These are phyloP conservation scores for Falco peregrinus DNA, from an alignment of 2,797 vertebrate genomes.

Conservation along the genomic window DNA sequence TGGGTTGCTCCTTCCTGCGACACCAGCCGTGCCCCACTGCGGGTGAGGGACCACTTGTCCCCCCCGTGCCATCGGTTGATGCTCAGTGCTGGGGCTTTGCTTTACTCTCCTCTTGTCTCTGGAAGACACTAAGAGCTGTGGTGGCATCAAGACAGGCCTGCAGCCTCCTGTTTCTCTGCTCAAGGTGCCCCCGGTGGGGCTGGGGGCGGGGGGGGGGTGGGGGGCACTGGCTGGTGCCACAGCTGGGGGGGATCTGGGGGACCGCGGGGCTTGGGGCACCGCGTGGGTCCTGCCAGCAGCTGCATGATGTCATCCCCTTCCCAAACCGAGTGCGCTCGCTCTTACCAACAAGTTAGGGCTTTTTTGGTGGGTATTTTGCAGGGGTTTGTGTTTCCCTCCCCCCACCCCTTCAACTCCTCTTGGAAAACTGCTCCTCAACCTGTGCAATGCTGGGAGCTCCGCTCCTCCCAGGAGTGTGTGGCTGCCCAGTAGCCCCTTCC, in stretches of 20 bases:
- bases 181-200: background rate
- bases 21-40: background rate
- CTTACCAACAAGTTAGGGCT: background rate
- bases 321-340: background rate
- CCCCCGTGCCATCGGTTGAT: background rate
- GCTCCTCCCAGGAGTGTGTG: background rate
- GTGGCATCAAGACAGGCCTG: background rate
- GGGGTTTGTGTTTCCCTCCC: no score
- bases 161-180: background rate
- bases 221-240: background rate
- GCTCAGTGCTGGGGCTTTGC: background rate
- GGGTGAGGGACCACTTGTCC: background rate
- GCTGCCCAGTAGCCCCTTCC: background rate
- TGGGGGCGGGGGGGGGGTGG: fast-evolving
- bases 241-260: fast-evolving
- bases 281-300: background rate
- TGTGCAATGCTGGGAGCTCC: background rate
- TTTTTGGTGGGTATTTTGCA: background rate
- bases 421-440: background rate
- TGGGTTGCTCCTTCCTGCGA: background rate
- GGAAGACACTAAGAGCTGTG: background rate
- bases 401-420: background rate
- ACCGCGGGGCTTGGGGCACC: background rate
- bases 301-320: background rate
- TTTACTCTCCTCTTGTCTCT: background rate